These are phyloP conservation scores for Oncorhynchus nerka DNA, from an alignment of 2,113 vertebrate species.

Conservation along the genomic window DNA sequence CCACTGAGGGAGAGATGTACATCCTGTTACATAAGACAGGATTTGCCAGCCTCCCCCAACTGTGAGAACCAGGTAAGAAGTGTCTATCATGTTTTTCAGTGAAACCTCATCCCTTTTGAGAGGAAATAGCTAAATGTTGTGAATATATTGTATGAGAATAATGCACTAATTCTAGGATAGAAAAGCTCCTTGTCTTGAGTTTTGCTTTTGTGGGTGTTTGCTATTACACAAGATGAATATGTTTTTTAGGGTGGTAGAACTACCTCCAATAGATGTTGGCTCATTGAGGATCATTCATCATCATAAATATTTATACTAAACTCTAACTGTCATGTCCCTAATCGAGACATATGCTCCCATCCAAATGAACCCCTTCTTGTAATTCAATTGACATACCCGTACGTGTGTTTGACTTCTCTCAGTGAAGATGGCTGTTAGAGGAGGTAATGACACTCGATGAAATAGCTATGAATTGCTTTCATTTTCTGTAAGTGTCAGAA, in stretches of 20 bases:
- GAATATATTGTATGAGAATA: not conserved
- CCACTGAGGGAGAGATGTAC: conserved; percentile 24
- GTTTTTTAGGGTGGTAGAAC: not conserved
- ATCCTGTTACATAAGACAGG: not conserved
- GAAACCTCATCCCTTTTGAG: not conserved
- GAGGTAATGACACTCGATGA: conserved; percentile 4
- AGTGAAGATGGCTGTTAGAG: too few relatives aligned
- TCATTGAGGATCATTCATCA: not conserved
- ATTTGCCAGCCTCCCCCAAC: not conserved
- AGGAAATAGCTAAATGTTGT: not conserved
- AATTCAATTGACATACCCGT: too few relatives aligned
- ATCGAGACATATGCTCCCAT: not conserved
- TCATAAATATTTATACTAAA: not conserved
- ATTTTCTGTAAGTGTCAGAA: too few relatives aligned
- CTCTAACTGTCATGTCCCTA: not conserved
- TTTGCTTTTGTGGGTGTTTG: not conserved
- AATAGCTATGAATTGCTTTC: not conserved
- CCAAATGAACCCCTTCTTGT: not conserved
- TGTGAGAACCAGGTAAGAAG: not conserved
- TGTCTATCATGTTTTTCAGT: not conserved
- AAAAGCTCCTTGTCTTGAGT: not conserved
- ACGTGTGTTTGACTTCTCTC: too few relatives aligned
- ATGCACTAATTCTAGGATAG: not conserved
- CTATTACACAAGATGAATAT: not conserved
- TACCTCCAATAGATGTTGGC: not conserved